Base-by-base conservation (phyloP, 2,888 invertebrate species). In the Nesidiocoris tenuis region DNA sequence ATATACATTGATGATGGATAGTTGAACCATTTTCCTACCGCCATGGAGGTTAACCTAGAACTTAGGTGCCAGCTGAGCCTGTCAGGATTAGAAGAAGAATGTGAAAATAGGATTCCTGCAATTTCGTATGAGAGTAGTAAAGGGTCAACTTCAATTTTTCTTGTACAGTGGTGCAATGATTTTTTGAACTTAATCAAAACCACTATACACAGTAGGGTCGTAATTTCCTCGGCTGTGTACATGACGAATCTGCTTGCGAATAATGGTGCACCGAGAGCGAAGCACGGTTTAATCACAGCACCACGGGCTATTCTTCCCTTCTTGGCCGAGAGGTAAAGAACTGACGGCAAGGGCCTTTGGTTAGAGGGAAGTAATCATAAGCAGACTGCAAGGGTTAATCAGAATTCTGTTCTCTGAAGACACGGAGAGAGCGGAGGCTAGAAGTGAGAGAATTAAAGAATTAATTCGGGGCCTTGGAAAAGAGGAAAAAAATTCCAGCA, bases 401-500 rank as follows among this genome's bases (percentile, higher is more conserved):
- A 59, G 59, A n/a, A n/a, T 9, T 39, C 39, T 39, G 39, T 39
- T 39, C 59, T n/a, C 19, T 19, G 59, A 59, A 59, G 19, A 59
- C 19, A n/a, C 5, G 59, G 59, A 59, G 59, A 19, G 59, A 59
- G n/a, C n/a, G 17, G n/a, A n/a, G 59, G 59, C 59, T 59, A n/a
- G n/a, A 19, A 59, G 19, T 59, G 59, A 59, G 19, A 59, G 59
- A 59, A 59, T 59, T 59, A 59, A 59, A 59, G 59, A 59, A 59
- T 59, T 59, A 59, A 59, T 59, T 59, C 59, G n/a, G n/a, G 19
- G 59, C 59, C n/a, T 3, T 19, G 59, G 59, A 59, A 57, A 77
- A 64, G 61, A 55, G 56, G 61, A 75, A 39, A 54, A 61, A 61
- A 39, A 70, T 61, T 57, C 24, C 24, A 19, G 12, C 39, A 7